A percentile compares a stretch with the other conserved stretches of the same genome.
phyloP scores from a whole-genome alignment of 2,113 vertebrate genomes.

The Thryonomys swinderianus region DNA sequence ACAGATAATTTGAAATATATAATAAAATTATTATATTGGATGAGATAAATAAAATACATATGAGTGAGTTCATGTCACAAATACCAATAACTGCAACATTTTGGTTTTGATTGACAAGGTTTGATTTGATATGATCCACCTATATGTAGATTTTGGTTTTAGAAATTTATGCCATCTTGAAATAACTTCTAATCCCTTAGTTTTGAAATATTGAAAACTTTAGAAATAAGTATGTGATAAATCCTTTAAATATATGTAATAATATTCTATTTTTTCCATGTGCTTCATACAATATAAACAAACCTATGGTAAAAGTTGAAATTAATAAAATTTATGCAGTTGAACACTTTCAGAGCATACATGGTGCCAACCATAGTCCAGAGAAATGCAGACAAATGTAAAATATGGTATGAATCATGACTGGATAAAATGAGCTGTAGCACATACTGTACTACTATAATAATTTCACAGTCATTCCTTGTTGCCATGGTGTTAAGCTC shows the following conservation, averaged over 20 bases:
- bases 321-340: neutral
- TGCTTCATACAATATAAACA: neutral
- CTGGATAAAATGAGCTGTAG: neutral
- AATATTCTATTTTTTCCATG: neutral
- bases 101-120: neutral
- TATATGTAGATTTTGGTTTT: neutral
- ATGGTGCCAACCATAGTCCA: neutral
- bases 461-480: neutral
- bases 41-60: neutral
- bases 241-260: neutral
- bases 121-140: neutral
- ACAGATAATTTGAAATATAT: neutral
- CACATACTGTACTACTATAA: neutral
- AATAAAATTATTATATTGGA: neutral
- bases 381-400: neutral
- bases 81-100: neutral
- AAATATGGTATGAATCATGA: neutral
- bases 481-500: neutral
- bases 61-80: neutral
- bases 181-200: neutral
- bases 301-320: neutral
- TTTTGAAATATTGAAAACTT: neutral
- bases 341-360: neutral
- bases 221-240: neutral
- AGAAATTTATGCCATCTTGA: neutral